These are phyloP conservation scores for Anguilla japonica DNA, from an alignment of 2,113 vertebrate species.

Conservation along the genomic window DNA sequence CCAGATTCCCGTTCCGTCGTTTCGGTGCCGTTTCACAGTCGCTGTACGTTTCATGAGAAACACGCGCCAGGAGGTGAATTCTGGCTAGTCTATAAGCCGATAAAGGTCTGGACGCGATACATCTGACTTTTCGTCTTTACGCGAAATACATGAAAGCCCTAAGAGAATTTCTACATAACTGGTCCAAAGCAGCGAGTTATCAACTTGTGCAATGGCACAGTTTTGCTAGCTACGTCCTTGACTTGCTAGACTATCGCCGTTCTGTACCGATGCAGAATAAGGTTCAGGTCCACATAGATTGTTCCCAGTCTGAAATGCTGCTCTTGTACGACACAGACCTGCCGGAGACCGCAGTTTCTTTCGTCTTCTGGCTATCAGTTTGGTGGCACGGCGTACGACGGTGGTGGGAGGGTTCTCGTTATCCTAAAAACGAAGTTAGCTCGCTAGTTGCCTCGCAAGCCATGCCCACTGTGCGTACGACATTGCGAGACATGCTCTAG, in stretches of 20 bases:
- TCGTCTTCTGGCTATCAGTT: not conserved
- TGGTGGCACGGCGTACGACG: not conserved
- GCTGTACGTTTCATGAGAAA: constrained; percentile 36
- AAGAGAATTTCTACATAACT: not conserved
- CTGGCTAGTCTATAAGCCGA: not conserved
- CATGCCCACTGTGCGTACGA: constrained; percentile 14
- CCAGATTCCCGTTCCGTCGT: constrained; percentile 46
- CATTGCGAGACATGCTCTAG: not conserved
- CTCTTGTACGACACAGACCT: not conserved
- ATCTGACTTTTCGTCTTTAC: constrained; percentile 23
- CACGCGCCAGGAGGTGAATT: not conserved
- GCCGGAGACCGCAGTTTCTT: constrained; percentile 7
- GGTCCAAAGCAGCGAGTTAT: not conserved
- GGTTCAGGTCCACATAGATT: not conserved
- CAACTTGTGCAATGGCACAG: constrained; percentile 9
- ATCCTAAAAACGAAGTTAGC: constrained; percentile 20
- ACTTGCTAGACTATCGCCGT: constrained; percentile 7
- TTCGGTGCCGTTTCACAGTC: constrained; percentile 29
- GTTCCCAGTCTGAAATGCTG: not conserved
- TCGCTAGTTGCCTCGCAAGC: constrained; percentile 6
- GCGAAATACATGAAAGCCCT: not conserved
- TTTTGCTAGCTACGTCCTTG: constrained; percentile 16
- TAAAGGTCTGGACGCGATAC: not conserved
- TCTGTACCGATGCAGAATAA: not conserved
- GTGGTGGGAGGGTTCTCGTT: constrained; percentile 25